A percentile compares a stretch with the other conserved stretches of the same genome.
These are phyloP conservation scores for Malthinus flaveolus DNA, from an alignment of 2,888 invertebrate genomes.

Conservation along the genomic window DNA sequence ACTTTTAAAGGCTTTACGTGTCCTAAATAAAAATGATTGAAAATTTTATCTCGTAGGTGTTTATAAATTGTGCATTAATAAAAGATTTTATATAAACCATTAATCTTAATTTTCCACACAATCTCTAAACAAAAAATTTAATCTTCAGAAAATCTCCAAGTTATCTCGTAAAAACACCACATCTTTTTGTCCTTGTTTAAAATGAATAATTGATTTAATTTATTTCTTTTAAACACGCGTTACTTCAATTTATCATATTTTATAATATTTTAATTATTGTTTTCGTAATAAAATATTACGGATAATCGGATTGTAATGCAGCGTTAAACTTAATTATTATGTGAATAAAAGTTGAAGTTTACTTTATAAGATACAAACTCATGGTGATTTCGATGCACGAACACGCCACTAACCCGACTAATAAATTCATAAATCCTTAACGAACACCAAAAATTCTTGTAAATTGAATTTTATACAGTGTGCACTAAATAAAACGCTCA, in stretches of 20 bases:
- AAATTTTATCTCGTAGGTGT: too few species aligned
- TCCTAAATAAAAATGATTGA: too few species aligned
- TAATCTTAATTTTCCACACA: slow-evolving; percentile 6
- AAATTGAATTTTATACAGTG: too few species aligned
- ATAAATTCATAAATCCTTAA: too few species aligned
- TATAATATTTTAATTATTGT: slow-evolving; percentile 12
- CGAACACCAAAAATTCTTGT: too few species aligned
- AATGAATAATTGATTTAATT: slow-evolving; percentile 25
- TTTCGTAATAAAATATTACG: slow-evolving; percentile 15
- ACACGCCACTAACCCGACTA: too few species aligned
- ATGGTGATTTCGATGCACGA: slow-evolving; percentile 4
- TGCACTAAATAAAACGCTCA: too few species aligned
- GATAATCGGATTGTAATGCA: background rate
- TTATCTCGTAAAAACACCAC: background rate
- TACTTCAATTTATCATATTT: slow-evolving; percentile 12
- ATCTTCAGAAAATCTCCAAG: too few species aligned
- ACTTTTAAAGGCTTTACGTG: too few species aligned
- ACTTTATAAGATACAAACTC: too few species aligned
- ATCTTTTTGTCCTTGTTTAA: slow-evolving; percentile 1
- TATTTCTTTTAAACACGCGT: slow-evolving; percentile 27
- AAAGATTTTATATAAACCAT: slow-evolving; percentile 2
- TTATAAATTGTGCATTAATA: too few species aligned
- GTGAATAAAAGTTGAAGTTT: background rate
- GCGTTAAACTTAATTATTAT: slow-evolving; percentile 2
- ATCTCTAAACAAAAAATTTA: background rate